Conservation (phyloP, 2,113 vertebrate species). For the Symphodus melops region DNA sequence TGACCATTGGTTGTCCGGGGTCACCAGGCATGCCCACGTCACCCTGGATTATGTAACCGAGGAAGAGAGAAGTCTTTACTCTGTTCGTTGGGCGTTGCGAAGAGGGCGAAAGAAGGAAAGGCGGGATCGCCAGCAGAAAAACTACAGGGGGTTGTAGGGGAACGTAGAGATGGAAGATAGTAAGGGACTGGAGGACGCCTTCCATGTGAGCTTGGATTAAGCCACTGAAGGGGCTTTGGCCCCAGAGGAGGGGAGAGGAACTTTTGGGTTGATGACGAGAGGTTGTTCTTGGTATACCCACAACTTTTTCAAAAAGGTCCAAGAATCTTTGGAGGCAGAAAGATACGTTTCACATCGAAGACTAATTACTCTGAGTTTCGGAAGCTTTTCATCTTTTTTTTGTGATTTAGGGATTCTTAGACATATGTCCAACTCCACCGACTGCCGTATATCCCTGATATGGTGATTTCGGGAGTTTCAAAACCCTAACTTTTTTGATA, state of each 20-base stretch:
- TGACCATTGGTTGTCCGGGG: conserved; percentile 88
- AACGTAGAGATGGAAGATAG: background rate
- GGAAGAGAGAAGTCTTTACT: conserved; percentile 72
- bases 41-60: conserved; percentile 84
- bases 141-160: background rate
- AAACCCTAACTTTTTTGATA: too few relatives aligned
- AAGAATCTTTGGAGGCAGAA: background rate
- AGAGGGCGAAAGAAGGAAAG: background rate
- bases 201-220: background rate
- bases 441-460: too few relatives aligned
- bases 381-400: too few relatives aligned
- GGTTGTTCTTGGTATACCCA: background rate
- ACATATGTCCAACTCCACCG: too few relatives aligned
- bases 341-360: too few relatives aligned
- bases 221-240: background rate
- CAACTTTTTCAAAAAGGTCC: background rate
- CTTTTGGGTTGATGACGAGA: background rate
- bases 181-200: conserved; percentile 31
- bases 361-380: too few relatives aligned
- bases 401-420: too few relatives aligned
- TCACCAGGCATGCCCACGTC: conserved; percentile 89
- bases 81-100: conserved; percentile 7
- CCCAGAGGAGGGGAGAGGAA: conserved; percentile 7
- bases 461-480: too few relatives aligned
- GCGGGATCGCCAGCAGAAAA: background rate